phyloP scores from a whole-genome alignment of 2,797 vertebrate genomes.

The Megalops cyprinoides region DNA sequence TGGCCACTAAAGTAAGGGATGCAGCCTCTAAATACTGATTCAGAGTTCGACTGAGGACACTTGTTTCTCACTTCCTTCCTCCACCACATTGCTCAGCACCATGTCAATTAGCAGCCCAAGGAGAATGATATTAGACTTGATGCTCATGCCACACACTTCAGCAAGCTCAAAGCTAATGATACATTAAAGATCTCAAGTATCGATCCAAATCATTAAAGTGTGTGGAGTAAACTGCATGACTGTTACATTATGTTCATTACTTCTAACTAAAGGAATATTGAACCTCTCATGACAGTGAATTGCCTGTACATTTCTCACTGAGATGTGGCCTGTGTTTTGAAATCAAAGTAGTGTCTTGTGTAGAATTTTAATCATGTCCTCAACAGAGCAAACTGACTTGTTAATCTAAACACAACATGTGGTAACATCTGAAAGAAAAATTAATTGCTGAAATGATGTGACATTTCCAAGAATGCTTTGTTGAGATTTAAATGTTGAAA shows the following conservation, averaged over 20 bases:
- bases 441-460: too few relatives aligned
- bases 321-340: background rate
- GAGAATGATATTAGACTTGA: background rate
- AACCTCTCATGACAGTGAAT: background rate
- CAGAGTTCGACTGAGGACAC: background rate
- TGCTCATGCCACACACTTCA: background rate
- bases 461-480: too few relatives aligned
- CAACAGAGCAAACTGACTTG: too few relatives aligned
- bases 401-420: too few relatives aligned
- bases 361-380: too few relatives aligned
- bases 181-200: constrained; percentile 5
- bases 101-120: background rate
- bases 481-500: too few relatives aligned
- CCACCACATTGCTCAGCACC: background rate
- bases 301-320: background rate
- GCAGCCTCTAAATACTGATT: background rate
- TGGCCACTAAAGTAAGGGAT: too few relatives aligned
- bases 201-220: background rate
- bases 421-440: too few relatives aligned
- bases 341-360: background rate
- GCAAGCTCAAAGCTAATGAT: constrained; percentile 14
- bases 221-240: background rate
- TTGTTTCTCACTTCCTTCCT: background rate
- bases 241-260: constrained; percentile 1
- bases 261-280: background rate